Base-by-base conservation (phyloP, 2,113 vertebrate genomes). In the Chaetodon auriga region DNA sequence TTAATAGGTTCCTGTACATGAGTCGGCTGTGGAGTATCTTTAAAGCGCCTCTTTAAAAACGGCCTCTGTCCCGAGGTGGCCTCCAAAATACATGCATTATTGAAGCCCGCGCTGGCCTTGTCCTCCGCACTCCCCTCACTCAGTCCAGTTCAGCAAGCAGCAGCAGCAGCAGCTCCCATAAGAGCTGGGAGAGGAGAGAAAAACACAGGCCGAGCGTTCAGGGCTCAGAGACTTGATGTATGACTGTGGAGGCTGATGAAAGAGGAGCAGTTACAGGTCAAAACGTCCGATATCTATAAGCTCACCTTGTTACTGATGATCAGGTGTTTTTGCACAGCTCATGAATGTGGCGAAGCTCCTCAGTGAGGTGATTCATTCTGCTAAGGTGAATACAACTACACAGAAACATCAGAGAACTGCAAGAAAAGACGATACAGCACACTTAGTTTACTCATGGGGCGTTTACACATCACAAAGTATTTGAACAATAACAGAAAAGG, bases 1-100 rank as follows among this genome's bases (percentile, higher is more conserved):
- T 95, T 94, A 82, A 93, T 92, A 82, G 65, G 54, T 82, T 94
- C 84, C 80, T 80, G 89, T 91, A 91, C 87, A 91, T 74, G 88
- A 92, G 83, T 87, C 62, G 41, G 77, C 53, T 1, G 68, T 49
- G 66, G 82, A 91, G 84, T 66, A 85, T 90, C 82, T 91, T 83
- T 76, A 75, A 90, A 90, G 83, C 75, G 21, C 25, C 87, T 90
- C 83, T 90, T 86, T 90, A 83, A 91, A 92, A 92, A 88, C 9
- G 76, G 79, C 82, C 87, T 69, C 72, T 88, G 87, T 92, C 90
- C 88, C 83, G 62, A 73, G 88, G 82, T 92, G 81, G 79, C 92
- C 91, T 86, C 84, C 74, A 49, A 74, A 88, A 81, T 61, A 53
- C 88, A 90, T 94, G 79, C 41, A 94, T 94, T 90, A 92, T 94